Base-by-base conservation (phyloP, 2,888 invertebrate genomes). In the Heliconius sara region DNA sequence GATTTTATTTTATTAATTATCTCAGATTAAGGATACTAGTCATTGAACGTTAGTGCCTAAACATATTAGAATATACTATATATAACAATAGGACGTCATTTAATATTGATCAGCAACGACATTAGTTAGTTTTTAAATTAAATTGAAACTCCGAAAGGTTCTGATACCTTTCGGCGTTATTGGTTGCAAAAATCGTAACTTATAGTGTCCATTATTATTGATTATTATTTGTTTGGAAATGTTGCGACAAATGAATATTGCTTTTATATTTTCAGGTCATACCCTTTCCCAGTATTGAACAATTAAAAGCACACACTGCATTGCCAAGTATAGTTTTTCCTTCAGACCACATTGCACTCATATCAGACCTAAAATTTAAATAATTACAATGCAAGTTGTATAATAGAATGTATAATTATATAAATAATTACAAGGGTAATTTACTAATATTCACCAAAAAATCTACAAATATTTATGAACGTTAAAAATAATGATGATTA, bases 331-430 rank as follows among this genome's bases (percentile, higher is more conserved):
- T 97, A 73, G 97, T 97, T 4, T 98, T 98, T 90, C 99, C 99
- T 0, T 99, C 99, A 3, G 99, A 99, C 94, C 99, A 99, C 91
- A 94, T 99, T 83, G 97, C 99, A 22, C 93, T 99, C 73, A 96
- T 99, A 82, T 97, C 97, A n/a, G 98, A 98, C 95, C 95, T 98
- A 82, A 92, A 95, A 85, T 97, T 91, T 87, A 89, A 84, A 79
- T 63, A 30, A 66, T 27, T 66, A 66, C 2, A 57, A 34, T 47
- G 22, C 65, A 63, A 68, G 30, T 52, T 52, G 52, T 52, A 19
- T 19, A 52, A 19, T 47, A 47, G 16, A 16, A 47, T 47, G 47
- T 16, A 71, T 57, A 60, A 1, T 4, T 19, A 43, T 67, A 13
- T 68, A 68, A n/a, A 68, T 68, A 43, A 43, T 2, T 68, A 68